phyloP scores from a whole-genome alignment of 2,797 vertebrate genomes.

The Catamblyrhynchus diadema region DNA sequence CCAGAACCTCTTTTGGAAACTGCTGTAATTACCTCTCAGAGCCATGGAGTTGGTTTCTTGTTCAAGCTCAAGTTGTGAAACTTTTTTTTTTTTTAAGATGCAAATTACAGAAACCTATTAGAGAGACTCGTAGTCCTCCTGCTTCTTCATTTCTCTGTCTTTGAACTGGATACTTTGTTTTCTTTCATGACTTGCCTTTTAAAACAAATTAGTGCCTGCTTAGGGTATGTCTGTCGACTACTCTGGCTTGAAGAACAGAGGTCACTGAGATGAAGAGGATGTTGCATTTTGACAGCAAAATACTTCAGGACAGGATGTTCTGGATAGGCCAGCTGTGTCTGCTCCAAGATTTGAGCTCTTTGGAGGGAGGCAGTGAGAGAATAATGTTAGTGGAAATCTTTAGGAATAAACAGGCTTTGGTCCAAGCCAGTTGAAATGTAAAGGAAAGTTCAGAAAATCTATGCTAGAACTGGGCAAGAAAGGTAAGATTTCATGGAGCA shows the following conservation, averaged over 20 bases:
- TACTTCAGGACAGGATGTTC: not conserved
- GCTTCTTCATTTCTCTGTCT: not conserved
- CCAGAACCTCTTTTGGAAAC: not conserved
- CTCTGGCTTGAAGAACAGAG: not conserved
- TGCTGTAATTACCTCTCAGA: not conserved
- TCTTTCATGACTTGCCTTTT: rapidly evolving
- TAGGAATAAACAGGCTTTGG: not conserved
- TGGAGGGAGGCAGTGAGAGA: not conserved
- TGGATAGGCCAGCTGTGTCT: not conserved
- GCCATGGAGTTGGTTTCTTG: not conserved
- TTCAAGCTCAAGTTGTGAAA: not conserved
- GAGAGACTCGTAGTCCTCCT: not conserved
- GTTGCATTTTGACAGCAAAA: not conserved
- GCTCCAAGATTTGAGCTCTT: not conserved
- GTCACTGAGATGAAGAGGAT: not conserved
- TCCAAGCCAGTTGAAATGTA: not conserved
- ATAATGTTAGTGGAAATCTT: not conserved
- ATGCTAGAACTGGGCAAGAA: not conserved
- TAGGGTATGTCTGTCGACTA: not conserved
- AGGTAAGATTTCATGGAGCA: not conserved
- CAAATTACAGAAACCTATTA: not conserved
- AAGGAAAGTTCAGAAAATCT: not conserved
- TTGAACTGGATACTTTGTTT: not conserved
- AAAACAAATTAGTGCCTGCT: not conserved
- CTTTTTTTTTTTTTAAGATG: rapidly evolving